These are phyloP conservation scores for Euura lappo DNA, from an alignment of 1,140 invertebrate species.

Conservation along the genomic window DNA sequence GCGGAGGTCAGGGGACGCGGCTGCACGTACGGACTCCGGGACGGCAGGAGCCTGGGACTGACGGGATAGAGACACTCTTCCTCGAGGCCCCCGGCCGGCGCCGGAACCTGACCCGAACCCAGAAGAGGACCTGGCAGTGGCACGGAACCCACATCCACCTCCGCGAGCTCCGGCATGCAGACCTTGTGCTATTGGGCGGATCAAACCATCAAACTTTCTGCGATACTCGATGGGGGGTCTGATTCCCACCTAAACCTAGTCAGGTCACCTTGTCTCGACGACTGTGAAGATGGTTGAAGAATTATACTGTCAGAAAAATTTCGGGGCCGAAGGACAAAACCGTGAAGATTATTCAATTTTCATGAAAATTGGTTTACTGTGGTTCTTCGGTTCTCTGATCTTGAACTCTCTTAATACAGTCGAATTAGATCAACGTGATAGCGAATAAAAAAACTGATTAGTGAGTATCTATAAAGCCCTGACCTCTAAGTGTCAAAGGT, in stretches of 20 bases:
- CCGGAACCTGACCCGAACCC: background rate
- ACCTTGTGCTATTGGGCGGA: slow-evolving; percentile 51
- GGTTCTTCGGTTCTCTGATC: too few species aligned
- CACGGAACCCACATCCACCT: slow-evolving; percentile 39
- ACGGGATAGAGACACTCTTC: slow-evolving; percentile 56
- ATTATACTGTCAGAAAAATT: too few species aligned
- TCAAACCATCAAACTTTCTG: slow-evolving; percentile 25
- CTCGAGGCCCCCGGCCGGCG: slow-evolving; percentile 28
- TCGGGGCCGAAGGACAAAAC: too few species aligned
- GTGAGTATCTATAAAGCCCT: too few species aligned
- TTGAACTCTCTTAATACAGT: too few species aligned
- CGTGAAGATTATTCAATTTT: too few species aligned
- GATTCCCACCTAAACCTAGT: background rate
- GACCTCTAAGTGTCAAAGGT: too few species aligned
- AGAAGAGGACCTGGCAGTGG: slow-evolving; percentile 16
- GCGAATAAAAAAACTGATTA: too few species aligned
- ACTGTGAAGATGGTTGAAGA: background rate
- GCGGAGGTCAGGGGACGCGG: slow-evolving; percentile 49
- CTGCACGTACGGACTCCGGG: slow-evolving; percentile 49
- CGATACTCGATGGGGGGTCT: background rate
- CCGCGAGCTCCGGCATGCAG: slow-evolving; percentile 53
- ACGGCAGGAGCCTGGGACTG: slow-evolving; percentile 52
- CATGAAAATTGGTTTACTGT: too few species aligned
- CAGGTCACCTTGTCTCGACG: background rate
- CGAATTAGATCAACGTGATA: too few species aligned